Conservation (phyloP, 2,797 vertebrate genomes). For the Circus cinereus region DNA sequence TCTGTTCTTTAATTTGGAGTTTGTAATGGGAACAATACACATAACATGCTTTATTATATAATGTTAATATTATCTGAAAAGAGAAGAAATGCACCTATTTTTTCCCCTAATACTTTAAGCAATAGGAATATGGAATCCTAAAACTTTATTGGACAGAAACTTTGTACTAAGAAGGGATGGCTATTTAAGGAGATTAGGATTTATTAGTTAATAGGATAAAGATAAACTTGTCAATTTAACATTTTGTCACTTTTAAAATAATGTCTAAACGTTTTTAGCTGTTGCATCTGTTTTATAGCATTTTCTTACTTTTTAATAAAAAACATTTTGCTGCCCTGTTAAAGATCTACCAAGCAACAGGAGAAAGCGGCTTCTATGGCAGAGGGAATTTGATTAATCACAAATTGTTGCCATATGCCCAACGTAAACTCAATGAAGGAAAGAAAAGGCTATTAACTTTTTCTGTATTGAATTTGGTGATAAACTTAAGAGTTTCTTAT, state of each 20-base stretch:
- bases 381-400: constrained; percentile 21
- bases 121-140: background rate
- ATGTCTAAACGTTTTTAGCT: background rate
- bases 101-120: background rate
- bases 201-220: background rate
- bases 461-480: background rate
- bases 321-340: background rate
- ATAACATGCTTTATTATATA: background rate
- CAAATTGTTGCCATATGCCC: constrained; percentile 49
- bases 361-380: constrained; percentile 14
- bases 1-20: background rate
- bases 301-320: background rate
- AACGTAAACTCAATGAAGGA: background rate
- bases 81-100: background rate
- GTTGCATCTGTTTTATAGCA: background rate
- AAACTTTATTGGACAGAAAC: background rate
- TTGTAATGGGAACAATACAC: background rate
- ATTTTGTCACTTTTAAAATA: background rate
- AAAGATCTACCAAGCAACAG: background rate
- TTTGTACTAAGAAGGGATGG: background rate
- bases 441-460: constrained; percentile 13
- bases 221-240: background rate
- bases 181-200: background rate
- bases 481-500: constrained; percentile 10
- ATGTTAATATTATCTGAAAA: background rate